A percentile compares a stretch with the other conserved stretches of the same genome.
These are phyloP conservation scores for Drosophila meridiana DNA, from an alignment of 2,888 invertebrate species.

Conservation along the genomic window DNA sequence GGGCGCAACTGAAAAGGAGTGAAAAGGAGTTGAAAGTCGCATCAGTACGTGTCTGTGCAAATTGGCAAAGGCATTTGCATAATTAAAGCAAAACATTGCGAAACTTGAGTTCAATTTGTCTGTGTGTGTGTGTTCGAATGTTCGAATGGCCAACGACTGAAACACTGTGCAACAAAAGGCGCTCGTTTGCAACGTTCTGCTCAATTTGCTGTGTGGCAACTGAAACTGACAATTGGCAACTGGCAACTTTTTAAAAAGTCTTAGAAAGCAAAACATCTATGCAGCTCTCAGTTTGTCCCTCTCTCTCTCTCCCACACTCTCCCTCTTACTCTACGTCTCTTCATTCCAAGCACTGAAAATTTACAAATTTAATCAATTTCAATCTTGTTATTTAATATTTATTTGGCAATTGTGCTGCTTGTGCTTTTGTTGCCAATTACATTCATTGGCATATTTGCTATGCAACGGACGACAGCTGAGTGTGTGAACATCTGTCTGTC, in stretches of 20 bases:
- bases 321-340: not conserved
- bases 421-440: slow-evolving; percentile 3
- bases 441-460: slow-evolving; percentile 1
- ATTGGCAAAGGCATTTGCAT: slow-evolving; percentile 70
- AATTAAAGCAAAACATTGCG: slow-evolving; percentile 76
- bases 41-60: slow-evolving; percentile 47
- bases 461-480: slow-evolving; percentile 11
- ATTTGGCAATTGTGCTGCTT: slow-evolving; percentile 17
- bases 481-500: not conserved
- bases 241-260: slow-evolving; percentile 29
- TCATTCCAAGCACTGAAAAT: slow-evolving; percentile 30
- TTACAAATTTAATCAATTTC: slow-evolving; percentile 42
- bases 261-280: not conserved
- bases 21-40: slow-evolving; percentile 1
- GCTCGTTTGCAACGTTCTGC: slow-evolving; percentile 37
- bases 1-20: slow-evolving; percentile 87
- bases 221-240: slow-evolving; percentile 14
- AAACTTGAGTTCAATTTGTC: slow-evolving; percentile 61
- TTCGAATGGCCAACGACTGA: slow-evolving; percentile 39
- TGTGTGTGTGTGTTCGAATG: slow-evolving; percentile 1
- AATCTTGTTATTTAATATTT: slow-evolving; percentile 39
- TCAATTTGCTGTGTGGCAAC: slow-evolving; percentile 46
- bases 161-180: slow-evolving; percentile 28
- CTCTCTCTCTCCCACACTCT: not conserved
- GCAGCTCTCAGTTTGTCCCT: slow-evolving; percentile 1